These are phyloP conservation scores for Pachyramphus minor DNA, from an alignment of 2,113 vertebrate species.

Conservation along the genomic window DNA sequence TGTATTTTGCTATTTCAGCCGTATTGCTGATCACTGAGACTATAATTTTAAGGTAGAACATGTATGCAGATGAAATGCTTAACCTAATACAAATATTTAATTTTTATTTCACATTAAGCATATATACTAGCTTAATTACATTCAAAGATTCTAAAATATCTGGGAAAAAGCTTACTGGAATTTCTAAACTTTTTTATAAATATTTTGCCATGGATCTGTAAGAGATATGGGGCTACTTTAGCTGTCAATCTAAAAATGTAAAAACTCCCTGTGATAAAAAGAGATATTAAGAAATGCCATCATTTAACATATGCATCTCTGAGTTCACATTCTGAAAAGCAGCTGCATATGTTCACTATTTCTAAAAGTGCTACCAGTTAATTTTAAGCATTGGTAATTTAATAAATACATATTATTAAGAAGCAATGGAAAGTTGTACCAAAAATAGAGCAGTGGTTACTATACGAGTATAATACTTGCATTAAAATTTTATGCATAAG, in stretches of 20 bases:
- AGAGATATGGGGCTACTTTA: not conserved
- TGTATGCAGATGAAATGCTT: not conserved
- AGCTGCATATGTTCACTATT: not conserved
- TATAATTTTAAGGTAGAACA: not conserved
- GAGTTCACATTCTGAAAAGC: not conserved
- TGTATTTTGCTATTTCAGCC: not conserved
- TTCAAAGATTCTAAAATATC: not conserved
- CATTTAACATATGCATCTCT: not conserved
- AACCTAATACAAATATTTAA: not conserved
- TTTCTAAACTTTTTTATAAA: not conserved
- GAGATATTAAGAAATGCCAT: not conserved
- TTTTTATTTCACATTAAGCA: not conserved
- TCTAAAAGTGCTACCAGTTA: not conserved
- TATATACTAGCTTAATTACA: not conserved
- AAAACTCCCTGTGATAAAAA: not conserved
- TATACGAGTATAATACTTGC: not conserved
- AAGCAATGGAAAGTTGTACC: not conserved
- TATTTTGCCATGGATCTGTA: not conserved
- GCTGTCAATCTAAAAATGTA: not conserved
- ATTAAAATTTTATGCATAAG: not conserved
- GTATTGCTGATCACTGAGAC: not conserved
- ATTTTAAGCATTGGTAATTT: not conserved
- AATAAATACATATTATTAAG: not conserved
- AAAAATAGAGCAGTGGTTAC: not conserved
- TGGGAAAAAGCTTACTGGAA: not conserved